Percentiles rank a stretch among this genome's conserved stretches.
phyloP scores from a whole-genome alignment of 2,888 invertebrate genomes.

The Euplagia quadripunctaria region DNA sequence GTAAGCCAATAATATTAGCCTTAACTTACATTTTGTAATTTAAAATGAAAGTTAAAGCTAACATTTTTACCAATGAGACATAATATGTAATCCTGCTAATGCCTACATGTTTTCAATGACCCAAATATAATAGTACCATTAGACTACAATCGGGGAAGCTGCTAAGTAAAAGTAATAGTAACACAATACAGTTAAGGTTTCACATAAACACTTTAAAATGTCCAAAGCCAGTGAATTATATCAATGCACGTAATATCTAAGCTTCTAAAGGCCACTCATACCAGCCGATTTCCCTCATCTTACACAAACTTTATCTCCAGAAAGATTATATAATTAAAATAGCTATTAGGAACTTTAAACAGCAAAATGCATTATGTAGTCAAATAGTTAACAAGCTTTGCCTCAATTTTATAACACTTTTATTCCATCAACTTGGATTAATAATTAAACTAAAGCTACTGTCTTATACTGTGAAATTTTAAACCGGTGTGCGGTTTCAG shows the following conservation, averaged over 20 bases:
- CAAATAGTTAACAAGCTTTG: slow-evolving; percentile 40
- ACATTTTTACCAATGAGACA: too few species aligned
- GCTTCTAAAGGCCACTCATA: slow-evolving; percentile 19
- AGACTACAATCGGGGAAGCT: too few species aligned
- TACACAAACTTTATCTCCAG: slow-evolving; percentile 39
- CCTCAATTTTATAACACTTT: slow-evolving; percentile 24
- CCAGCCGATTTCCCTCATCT: slow-evolving; percentile 21
- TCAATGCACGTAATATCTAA: background rate
- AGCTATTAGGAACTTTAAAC: slow-evolving; percentile 47
- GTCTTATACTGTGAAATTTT: background rate
- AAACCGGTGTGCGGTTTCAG: slow-evolving; percentile 4
- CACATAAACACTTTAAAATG: too few species aligned
- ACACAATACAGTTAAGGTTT: too few species aligned
- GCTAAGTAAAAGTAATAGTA: too few species aligned
- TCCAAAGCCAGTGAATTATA: too few species aligned
- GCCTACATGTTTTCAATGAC: too few species aligned
- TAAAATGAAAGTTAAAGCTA: too few species aligned
- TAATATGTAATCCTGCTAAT: too few species aligned
- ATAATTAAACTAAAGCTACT: background rate
- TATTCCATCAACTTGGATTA: slow-evolving; percentile 22
- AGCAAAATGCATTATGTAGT: slow-evolving; percentile 36
- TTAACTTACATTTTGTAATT: too few species aligned
- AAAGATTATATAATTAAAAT: slow-evolving; percentile 49
- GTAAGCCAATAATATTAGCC: background rate
- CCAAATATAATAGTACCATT: too few species aligned